Base-by-base conservation (phyloP, 2,113 vertebrate genomes). In the Centrocercus urophasianus region DNA sequence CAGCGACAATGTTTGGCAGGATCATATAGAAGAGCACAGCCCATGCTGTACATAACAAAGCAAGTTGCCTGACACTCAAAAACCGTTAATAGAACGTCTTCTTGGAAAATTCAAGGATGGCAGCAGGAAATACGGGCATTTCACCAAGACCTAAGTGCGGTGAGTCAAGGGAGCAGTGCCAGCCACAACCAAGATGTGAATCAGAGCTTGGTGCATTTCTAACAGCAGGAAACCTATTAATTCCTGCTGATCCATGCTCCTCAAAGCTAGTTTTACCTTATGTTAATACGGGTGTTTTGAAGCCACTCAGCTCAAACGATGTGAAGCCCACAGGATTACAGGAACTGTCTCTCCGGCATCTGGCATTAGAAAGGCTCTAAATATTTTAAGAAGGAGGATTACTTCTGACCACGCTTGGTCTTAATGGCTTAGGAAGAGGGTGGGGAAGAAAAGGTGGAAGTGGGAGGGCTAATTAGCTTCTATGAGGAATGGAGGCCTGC, bases 351-450 rank as follows among this genome's bases (percentile, higher is more conserved):
- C 83, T 60, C 74, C 1, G 0, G 45, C 50, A 87, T 83, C 63
- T 48, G 24, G 45, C 59, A 83, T 75, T 50, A 87, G 66, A 92
- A 87, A 90, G 50, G 47, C 52, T 92, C 73, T 43, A 71, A 80
- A 43, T 92, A 92, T 79, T 79, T 86, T 70, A 90, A 66, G 71
- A 70, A 56, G 48, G 42, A 73, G 65, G 64, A 83, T 83, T 90
- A 75, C 17, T 86, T 83, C 67, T 65, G 34, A 79, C 67, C 63
- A 71, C 1, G 1, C 63, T 66, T 66, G 45, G 50, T 60, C 73
- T 86, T 89, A 83, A 79, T 79, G 73, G 67, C 52, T 90, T 86
- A 86, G 45, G 78, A 79, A 89, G 32, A 83, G 67, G 34, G 43
- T 22, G 32, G 73, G 63, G 50, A 79, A 83, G 60, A 73, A 82